Evolutionary conservation across 2,113 vertebrate species (phyloP).

Genomic region (Rhabdomys dilectus): DNA sequence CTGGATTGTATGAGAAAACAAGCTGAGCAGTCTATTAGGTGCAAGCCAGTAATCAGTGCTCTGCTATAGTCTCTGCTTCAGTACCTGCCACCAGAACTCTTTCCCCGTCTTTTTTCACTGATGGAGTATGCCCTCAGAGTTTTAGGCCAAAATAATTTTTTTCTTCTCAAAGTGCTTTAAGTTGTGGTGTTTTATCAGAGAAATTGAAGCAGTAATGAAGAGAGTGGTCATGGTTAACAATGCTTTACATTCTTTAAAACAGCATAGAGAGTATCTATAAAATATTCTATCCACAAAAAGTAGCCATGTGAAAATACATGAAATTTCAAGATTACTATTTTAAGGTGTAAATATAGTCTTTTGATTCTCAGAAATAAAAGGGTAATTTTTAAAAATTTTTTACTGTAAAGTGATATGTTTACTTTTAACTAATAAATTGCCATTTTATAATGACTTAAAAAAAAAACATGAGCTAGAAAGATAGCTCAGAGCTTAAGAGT

Average conservation of each 20-base stretch:
- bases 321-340: constrained; percentile 3
- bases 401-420: not conserved
- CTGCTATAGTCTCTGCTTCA: not conserved
- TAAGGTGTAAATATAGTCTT: not conserved
- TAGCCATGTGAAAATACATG: not conserved
- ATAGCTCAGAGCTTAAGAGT: not conserved
- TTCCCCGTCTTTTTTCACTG: not conserved
- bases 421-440: not conserved
- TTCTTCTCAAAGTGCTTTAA: not conserved
- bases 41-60: not conserved
- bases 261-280: not conserved
- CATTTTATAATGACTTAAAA: not conserved
- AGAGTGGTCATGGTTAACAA: not conserved
- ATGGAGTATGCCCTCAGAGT: not conserved
- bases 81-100: not conserved
- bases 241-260: not conserved
- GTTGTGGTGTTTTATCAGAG: not conserved
- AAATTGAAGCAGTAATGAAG: not conserved
- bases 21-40: not conserved
- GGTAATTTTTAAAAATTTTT: not conserved
- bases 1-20: not conserved
- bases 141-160: not conserved
- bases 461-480: not conserved
- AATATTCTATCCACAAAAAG: not conserved
- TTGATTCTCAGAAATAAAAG: not conserved